Conservation (phyloP, 2,113 vertebrate species). For the Stigmatopora nigra region DNA sequence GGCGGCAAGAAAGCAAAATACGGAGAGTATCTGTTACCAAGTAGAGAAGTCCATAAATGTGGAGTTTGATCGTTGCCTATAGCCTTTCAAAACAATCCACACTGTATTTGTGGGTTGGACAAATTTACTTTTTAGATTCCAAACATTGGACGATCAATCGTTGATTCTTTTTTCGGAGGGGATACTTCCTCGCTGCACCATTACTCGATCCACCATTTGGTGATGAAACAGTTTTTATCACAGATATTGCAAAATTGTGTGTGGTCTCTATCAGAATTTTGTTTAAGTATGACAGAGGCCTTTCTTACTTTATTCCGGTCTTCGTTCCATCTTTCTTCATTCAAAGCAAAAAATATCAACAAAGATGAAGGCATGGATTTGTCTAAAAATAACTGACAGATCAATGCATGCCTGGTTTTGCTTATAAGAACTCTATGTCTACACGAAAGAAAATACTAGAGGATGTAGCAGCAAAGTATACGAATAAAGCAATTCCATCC, state of each 20-base stretch:
- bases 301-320: neutral
- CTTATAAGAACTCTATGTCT: neutral
- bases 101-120: too few relatives aligned
- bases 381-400: neutral
- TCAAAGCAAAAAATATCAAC: neutral
- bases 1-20: neutral
- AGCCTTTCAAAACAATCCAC: too few relatives aligned
- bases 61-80: neutral
- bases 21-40: neutral
- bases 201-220: neutral
- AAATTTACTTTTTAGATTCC: too few relatives aligned
- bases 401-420: neutral
- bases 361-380: neutral
- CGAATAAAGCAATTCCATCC: slow-evolving; percentile 28
- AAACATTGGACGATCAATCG: too few relatives aligned
- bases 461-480: neutral
- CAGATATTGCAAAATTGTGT: neutral
- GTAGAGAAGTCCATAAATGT: neutral
- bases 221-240: neutral
- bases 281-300: neutral
- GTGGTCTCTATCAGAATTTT: neutral
- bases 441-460: neutral
- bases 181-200: neutral
- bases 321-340: neutral
- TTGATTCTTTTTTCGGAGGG: too few relatives aligned